Percentiles rank a stretch among this genome's conserved stretches.
Conservation (phyloP, 2,797 vertebrate species). For the Spheniscus humboldti region DNA sequence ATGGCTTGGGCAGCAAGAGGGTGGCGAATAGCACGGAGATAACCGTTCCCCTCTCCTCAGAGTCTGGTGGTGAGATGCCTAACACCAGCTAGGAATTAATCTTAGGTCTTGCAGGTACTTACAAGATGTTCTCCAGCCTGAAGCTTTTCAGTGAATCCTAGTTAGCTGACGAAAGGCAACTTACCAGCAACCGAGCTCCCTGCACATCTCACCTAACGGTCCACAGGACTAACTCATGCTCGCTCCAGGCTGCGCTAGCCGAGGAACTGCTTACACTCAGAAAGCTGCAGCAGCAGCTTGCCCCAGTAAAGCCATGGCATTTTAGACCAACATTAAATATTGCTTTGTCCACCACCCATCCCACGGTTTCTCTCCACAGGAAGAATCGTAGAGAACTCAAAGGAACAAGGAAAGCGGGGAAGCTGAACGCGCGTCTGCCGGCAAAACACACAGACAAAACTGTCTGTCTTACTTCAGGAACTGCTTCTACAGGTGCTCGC, state of each 20-base stretch:
- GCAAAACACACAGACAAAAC: not conserved
- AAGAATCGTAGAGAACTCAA: not conserved
- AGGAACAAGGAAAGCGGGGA: not conserved
- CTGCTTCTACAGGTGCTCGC: not conserved
- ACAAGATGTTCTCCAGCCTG: not conserved
- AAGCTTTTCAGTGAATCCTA: not conserved
- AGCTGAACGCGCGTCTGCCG: not conserved
- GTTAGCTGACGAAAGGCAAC: not conserved
- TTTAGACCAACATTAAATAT: not conserved
- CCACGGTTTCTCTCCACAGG: not conserved
- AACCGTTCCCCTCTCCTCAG: not conserved
- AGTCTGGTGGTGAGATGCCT: fast-evolving
- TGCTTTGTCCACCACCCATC: not conserved
- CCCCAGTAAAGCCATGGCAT: not conserved
- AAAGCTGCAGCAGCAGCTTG: not conserved
- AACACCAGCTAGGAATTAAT: not conserved
- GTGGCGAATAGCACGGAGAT: not conserved
- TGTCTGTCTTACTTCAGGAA: not conserved
- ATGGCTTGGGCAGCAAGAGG: not conserved
- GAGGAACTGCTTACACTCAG: fast-evolving
- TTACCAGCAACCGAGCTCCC: not conserved
- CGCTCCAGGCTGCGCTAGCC: not conserved
- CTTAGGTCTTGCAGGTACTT: not conserved
- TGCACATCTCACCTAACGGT: not conserved
- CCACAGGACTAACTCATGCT: not conserved